Base-by-base conservation (phyloP, 2,113 vertebrate species). In the Anolis carolinensis region DNA sequence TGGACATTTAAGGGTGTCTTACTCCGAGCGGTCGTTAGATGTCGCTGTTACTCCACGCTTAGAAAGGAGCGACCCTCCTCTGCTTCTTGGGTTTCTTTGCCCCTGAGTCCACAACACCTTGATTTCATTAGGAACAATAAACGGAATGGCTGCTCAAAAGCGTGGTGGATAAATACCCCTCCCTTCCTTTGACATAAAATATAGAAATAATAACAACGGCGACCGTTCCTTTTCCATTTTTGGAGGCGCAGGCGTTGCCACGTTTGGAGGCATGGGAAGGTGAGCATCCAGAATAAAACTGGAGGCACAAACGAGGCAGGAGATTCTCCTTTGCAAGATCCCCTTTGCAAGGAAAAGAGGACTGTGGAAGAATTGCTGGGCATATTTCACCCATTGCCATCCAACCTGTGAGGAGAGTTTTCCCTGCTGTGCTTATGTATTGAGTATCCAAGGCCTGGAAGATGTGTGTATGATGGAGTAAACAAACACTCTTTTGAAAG, bases 11-110 rank as follows among this genome's bases (percentile, higher is more conserved):
- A 52, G 23, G 75, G n/a, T 65, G 83, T 86, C 80, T 55, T 83
- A 73, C 48, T 1, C 79, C 39, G 0, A 0, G 0, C 0, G 0
- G 0, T 95, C 98, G 89, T 97, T 95, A 96, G 98, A 96, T 97
- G 98, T 98, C 93, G 96, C 71, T 95, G 84, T 94, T 96, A 97
- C 97, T 98, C 98, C 96, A 98, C 88, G 55, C 93, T 1, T 91
- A 87, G 91, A 93, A 84, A 81, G 81, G 55, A 20, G 79, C 32
- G 4, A 1, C 0, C 25, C 27, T 4, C 65, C 10, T 30, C 21
- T 1, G 34, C 16, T 36, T 18, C 23, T 59, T 72, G 5, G n/a
- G 4, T 48, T 14, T 10, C 89, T 89, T 70, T 52, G 0, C 32
- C 5, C 6, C 72, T 16, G 48, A 79, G 8, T 8, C 63, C 79